Conservation (phyloP, 2,113 vertebrate genomes). For the Callaeas wilsoni region DNA sequence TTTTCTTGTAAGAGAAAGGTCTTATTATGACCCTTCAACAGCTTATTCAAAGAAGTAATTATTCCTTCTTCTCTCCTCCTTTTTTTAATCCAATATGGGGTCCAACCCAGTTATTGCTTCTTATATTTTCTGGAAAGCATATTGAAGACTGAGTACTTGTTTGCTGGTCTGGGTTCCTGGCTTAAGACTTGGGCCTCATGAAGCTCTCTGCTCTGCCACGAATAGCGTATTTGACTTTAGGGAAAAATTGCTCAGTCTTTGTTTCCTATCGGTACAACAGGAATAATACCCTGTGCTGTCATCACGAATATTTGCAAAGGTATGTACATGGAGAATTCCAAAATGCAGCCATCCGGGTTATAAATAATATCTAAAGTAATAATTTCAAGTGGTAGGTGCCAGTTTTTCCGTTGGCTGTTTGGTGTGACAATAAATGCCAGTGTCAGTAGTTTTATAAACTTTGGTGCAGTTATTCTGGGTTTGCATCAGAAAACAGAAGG, state of each 20-base stretch:
- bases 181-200: neutral
- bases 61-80: neutral
- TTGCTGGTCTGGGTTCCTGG: neutral
- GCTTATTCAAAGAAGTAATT: neutral
- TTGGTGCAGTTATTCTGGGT: conserved; percentile 23
- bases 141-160: neutral
- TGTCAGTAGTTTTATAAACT: conserved; percentile 12
- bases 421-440: neutral
- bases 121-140: conserved; percentile 3
- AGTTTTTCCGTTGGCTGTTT: neutral
- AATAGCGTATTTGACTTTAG: neutral
- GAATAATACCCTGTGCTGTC: neutral
- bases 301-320: neutral
- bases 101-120: neutral
- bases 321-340: neutral
- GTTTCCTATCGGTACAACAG: neutral
- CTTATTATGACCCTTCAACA: neutral
- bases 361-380: neutral
- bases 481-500: conserved; percentile 50
- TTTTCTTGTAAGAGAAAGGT: neutral
- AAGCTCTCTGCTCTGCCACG: neutral
- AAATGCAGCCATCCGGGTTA: neutral
- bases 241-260: conserved; percentile 10
- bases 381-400: neutral
- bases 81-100: neutral